Percentiles rank a stretch among this genome's conserved stretches.
These are phyloP conservation scores for Gallinago nigripennis DNA, from an alignment of 2,797 vertebrate genomes.

Conservation along the genomic window DNA sequence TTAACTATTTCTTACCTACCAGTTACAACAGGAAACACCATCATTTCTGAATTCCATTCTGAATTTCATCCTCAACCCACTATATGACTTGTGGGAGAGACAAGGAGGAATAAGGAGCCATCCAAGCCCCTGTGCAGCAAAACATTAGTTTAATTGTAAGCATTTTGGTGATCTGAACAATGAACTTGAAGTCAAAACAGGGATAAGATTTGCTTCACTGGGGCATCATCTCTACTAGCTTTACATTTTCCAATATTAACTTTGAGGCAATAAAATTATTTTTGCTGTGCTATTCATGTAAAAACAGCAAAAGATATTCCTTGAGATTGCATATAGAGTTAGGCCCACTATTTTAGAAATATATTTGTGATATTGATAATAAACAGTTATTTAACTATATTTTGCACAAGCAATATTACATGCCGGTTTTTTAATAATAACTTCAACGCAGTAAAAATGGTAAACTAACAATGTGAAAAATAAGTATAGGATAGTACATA, in stretches of 20 bases:
- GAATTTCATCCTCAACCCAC: background rate
- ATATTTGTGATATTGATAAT: background rate
- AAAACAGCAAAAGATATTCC: background rate
- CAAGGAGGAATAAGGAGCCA: background rate
- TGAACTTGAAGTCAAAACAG: background rate
- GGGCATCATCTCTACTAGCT: background rate
- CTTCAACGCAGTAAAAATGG: background rate
- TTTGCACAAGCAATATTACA: background rate
- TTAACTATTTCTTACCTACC: background rate
- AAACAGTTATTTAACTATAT: background rate
- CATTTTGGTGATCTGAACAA: background rate
- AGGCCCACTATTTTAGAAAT: background rate
- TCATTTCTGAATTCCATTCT: background rate
- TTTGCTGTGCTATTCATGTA: fast-evolving
- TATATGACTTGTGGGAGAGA: background rate
- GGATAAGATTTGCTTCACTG: background rate
- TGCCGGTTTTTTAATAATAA: fast-evolving
- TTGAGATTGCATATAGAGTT: background rate
- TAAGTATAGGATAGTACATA: background rate
- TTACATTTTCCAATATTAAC: background rate
- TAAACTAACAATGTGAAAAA: background rate
- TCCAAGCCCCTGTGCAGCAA: background rate
- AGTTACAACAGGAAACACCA: background rate
- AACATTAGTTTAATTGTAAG: background rate
- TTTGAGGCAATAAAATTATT: background rate